Conservation (phyloP, 2,113 vertebrate genomes). For the Oreochromis niloticus region DNA sequence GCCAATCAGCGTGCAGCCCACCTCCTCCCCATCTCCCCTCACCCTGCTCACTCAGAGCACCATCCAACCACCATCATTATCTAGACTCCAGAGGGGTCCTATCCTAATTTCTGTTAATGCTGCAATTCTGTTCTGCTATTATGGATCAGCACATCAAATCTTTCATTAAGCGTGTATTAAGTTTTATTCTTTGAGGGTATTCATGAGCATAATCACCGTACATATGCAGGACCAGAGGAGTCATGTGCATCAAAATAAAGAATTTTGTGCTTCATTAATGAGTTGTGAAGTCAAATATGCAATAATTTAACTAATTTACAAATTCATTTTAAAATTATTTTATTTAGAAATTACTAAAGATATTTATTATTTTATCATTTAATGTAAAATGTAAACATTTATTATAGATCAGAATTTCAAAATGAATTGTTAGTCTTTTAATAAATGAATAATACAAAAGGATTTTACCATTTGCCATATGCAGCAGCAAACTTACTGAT, state of each 20-base stretch:
- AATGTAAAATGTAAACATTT: background rate
- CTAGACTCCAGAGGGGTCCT: background rate
- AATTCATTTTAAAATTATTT: background rate
- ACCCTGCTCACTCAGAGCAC: background rate
- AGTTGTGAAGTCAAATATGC: background rate
- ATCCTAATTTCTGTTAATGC: background rate
- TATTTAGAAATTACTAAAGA: background rate
- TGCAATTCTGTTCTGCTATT: background rate
- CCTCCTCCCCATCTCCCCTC: background rate
- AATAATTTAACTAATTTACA: background rate
- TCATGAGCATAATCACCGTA: background rate
- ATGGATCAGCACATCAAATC: background rate
- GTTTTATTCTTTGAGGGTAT: background rate
- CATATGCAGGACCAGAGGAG: background rate
- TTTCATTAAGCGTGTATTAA: background rate
- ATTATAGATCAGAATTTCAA: background rate
- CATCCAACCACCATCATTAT: background rate
- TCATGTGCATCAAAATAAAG: background rate
- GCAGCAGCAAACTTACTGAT: background rate
- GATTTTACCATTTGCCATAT: background rate
- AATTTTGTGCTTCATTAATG: background rate
- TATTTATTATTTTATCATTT: background rate
- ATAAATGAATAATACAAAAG: background rate
- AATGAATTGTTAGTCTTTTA: background rate
- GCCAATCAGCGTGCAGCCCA: background rate